Conservation (phyloP, 2,888 invertebrate genomes). For the Sussaba pulchella region DNA sequence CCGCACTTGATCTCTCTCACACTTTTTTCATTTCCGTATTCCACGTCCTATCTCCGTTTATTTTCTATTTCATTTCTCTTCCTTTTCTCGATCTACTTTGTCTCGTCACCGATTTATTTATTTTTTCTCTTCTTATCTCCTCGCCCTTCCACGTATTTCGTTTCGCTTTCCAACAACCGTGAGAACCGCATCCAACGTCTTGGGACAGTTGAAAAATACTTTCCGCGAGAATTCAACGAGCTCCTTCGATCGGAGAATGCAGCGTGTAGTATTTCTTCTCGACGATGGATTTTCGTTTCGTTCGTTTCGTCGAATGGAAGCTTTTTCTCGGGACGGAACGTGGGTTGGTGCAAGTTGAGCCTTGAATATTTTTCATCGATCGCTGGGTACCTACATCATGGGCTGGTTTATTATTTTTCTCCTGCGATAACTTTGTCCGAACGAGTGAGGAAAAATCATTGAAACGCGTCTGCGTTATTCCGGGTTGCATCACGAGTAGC, state of each 20-base stretch:
- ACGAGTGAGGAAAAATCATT: slow-evolving; percentile 37
- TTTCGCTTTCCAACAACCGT: too few relatives aligned
- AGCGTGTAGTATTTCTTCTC: not conserved
- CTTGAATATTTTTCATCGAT: slow-evolving; percentile 41
- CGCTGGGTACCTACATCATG: slow-evolving; percentile 29
- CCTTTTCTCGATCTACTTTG: not conserved
- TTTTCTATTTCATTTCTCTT: not conserved
- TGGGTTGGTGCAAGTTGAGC: slow-evolving; percentile 2
- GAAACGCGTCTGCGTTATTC: slow-evolving; percentile 47
- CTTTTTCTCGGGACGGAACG: not conserved
- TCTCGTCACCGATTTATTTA: not conserved
- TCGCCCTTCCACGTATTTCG: not conserved
- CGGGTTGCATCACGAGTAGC: slow-evolving; percentile 41
- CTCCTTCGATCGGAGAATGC: not conserved
- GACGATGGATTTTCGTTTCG: not conserved
- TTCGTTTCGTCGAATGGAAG: slow-evolving; percentile 3
- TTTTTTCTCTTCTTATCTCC: not conserved
- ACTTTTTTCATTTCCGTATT: slow-evolving; percentile 8
- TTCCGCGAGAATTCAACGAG: too few relatives aligned
- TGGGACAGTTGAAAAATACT: too few relatives aligned
- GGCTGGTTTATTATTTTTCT: slow-evolving; percentile 3
- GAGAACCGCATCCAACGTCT: too few relatives aligned
- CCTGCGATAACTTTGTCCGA: slow-evolving; percentile 41
- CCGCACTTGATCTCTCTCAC: slow-evolving; percentile 28
- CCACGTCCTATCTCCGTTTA: not conserved